These are phyloP conservation scores for Imbricaverruca yamaguchii DNA, from an alignment of 2,888 invertebrate species.

Conservation along the genomic window DNA sequence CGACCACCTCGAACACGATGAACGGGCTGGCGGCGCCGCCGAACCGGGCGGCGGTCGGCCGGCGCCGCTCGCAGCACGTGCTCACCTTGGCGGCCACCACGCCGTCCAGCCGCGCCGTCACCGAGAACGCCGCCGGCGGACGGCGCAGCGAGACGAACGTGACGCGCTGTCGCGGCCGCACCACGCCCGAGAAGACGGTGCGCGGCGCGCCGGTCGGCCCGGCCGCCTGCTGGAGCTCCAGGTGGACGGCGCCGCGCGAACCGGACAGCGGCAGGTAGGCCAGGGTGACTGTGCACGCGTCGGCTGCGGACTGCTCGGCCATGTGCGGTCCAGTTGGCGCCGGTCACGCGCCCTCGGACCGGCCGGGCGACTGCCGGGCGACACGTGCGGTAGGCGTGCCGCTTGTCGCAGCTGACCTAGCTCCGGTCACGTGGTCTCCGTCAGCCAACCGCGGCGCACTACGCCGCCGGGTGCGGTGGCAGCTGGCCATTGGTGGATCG, in stretches of 20 bases:
- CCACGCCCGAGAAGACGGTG: neutral
- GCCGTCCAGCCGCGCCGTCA: conserved; percentile 12
- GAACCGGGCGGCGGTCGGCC: neutral
- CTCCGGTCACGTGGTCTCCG: too few relatives aligned
- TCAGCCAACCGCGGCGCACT: too few relatives aligned
- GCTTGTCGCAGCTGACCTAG: too few relatives aligned
- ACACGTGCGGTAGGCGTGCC: too few relatives aligned
- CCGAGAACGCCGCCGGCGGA: conserved; percentile 3
- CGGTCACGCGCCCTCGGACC: neutral
- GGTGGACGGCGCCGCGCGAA: neutral
- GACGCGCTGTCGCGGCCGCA: conserved; percentile 13
- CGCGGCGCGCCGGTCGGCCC: neutral
- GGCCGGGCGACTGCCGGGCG: neutral
- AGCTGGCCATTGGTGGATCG: too few relatives aligned
- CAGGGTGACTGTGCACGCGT: conserved; percentile 9
- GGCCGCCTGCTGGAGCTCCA: neutral
- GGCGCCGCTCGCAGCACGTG: conserved; percentile 7
- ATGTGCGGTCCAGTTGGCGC: neutral
- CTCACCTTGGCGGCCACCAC: neutral
- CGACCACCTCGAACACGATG: neutral
- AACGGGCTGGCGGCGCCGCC: conserved; percentile 18
- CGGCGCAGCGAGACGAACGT: conserved; percentile 15
- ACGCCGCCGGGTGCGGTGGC: too few relatives aligned
- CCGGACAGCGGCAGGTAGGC: conserved; percentile 8
- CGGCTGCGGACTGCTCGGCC: neutral